phyloP scores from a whole-genome alignment of 2,888 invertebrate genomes.

The Azorinus chamasolen region DNA sequence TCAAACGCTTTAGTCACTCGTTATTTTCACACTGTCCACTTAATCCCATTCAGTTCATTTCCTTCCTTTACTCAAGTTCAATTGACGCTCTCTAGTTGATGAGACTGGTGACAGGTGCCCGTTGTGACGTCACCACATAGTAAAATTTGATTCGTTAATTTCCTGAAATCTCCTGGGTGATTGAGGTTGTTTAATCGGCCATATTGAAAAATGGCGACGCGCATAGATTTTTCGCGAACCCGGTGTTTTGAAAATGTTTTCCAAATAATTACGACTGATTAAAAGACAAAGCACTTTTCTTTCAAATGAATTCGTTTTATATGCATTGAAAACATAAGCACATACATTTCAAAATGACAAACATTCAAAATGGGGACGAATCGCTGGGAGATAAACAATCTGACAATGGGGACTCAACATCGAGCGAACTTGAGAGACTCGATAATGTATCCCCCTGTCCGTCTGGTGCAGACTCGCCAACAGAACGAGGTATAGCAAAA shows the following conservation, averaged over 20 bases:
- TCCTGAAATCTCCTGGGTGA: conserved; percentile 68
- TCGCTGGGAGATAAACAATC: conserved; percentile 51
- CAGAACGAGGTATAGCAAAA: conserved; percentile 73
- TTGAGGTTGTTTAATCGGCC: conserved; percentile 70
- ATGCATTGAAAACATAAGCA: not conserved
- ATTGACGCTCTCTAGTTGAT: conserved; percentile 2
- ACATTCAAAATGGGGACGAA: conserved; percentile 47
- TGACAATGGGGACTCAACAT: conserved; percentile 66
- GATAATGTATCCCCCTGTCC: conserved; percentile 62
- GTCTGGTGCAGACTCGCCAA: conserved; percentile 65
- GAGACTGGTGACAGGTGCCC: conserved; percentile 27
- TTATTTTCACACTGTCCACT: too few relatives aligned
- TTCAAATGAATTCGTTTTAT: not conserved
- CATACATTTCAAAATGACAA: conserved; percentile 51
- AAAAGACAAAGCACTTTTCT: not conserved
- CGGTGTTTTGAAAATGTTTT: not conserved
- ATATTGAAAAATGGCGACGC: conserved; percentile 69
- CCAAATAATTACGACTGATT: not conserved
- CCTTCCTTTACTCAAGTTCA: too few relatives aligned
- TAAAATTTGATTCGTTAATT: conserved; percentile 6
- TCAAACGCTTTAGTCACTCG: too few relatives aligned
- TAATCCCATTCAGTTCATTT: too few relatives aligned
- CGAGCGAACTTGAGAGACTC: conserved; percentile 73
- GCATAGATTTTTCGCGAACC: not conserved
- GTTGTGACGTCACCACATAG: conserved; percentile 21